Percentiles rank a stretch among this genome's conserved stretches.
phyloP scores from a whole-genome alignment of 2,888 invertebrate species.

The Epirrhoe alternata region DNA sequence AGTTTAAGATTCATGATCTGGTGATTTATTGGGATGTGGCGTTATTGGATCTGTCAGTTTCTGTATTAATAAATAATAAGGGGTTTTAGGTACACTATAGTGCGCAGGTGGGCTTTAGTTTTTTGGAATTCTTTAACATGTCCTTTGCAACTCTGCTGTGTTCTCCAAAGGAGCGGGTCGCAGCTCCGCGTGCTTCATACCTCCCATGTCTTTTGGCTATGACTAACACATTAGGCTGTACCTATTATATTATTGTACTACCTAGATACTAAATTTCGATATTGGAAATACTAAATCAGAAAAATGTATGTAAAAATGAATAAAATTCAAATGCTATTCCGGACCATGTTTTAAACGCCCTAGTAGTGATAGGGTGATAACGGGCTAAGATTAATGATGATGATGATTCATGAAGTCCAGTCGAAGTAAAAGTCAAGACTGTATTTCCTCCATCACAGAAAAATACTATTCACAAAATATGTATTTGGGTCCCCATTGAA shows the following conservation, averaged over 20 bases:
- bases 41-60: constrained; percentile 50
- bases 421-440: neutral
- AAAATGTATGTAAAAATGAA: no score
- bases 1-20: constrained; percentile 80
- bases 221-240: no score
- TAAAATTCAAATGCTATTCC: no score
- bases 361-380: no score
- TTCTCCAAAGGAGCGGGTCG: no score
- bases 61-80: constrained; percentile 48
- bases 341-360: neutral
- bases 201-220: no score
- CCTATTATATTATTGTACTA: no score
- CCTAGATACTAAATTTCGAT: no score
- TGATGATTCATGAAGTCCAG: neutral
- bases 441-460: neutral
- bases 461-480: neutral
- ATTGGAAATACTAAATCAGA: no score
- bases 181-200: no score
- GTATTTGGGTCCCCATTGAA: constrained; percentile 6
- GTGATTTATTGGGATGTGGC: constrained; percentile 67
- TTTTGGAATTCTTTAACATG: neutral
- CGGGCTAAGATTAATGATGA: no score
- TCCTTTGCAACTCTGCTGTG: no score
- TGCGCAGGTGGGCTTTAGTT: neutral
- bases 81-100: constrained; percentile 35